Conservation (phyloP, 2,113 vertebrate species). For the Oenanthe oenanthe region DNA sequence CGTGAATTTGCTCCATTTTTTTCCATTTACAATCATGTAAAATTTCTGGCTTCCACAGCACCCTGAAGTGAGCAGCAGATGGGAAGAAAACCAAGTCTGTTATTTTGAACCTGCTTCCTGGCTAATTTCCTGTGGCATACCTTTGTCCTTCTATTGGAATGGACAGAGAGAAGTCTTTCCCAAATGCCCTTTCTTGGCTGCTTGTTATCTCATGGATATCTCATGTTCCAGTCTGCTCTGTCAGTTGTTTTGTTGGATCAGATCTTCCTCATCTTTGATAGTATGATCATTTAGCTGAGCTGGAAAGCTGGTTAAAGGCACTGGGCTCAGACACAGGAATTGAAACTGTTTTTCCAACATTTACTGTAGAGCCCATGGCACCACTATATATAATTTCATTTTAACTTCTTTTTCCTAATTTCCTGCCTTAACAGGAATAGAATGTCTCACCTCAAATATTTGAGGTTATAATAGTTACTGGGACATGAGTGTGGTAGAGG, state of each 20-base stretch:
- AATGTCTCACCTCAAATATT: not conserved
- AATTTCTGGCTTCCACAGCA: not conserved
- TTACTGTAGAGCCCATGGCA: not conserved
- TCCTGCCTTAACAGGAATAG: not conserved
- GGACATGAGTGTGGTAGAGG: not conserved
- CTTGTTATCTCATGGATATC: not conserved
- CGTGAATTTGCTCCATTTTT: not conserved
- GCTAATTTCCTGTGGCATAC: not conserved
- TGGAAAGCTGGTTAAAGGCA: not conserved
- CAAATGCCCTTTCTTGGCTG: not conserved
- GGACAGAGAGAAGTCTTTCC: not conserved
- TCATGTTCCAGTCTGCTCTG: not conserved
- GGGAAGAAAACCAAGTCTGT: not conserved
- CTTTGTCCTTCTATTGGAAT: not conserved
- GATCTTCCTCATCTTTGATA: not conserved
- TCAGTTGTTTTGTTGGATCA: not conserved
- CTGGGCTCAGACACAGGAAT: not conserved
- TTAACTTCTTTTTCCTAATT: not conserved
- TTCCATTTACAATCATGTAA: not conserved
- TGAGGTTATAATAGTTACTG: not conserved
- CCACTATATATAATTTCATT: not conserved
- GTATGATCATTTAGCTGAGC: not conserved
- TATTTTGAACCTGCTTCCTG: not conserved
- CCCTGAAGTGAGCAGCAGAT: not conserved
- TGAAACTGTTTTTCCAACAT: not conserved